Evolutionary conservation across 64 coral and sea anemone species (phyloP), one percentile per base, ranked within the genome.

Genomic region (Dendrophyllia cribrosa): DNA sequence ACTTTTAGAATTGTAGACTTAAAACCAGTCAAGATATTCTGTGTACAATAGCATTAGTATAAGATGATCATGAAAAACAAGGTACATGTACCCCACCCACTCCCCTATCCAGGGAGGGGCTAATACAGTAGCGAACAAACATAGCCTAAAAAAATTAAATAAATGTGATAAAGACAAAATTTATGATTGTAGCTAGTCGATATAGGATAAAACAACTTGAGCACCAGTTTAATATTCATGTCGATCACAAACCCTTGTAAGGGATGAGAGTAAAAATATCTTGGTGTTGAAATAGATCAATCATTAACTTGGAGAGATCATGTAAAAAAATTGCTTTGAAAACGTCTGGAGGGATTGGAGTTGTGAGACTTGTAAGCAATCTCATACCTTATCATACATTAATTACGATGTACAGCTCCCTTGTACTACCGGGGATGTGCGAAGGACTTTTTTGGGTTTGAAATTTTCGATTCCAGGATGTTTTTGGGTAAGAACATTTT

Each of bases 231-330:
- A 23, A 88, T 19, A 34, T 76, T 52, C 23, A 59, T 44, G 56
- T 88, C n/a, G 45, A 76, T 88, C 48, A 53, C 51, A 47, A 61
- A 51, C 13, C 34, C 34, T 34, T 34, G 34, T 34, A 34, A 34
- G 34, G 43, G 86, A 75, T 58, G 22, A 47, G 56, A 75, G 4
- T 47, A 19, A 10, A 88, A 88, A 88, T 51, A 17, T 48, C 59
- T 88, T 22, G 86, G 86, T 23, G 49, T 88, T 22, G 20, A 88
- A 22, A 59, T 88, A 52, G 86, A 88, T 88, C 25, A 76, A n/a
- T 75, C 20, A 47, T 65, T 76, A 59, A 59, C 86, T 75, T 88
- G 86, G 86, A 24, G n/a, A 5, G 72, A 11, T 59, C 86, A 88
- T 88, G 50, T 88, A 10, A 75, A 15, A 51, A 74, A 22, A n/a